Conservation (phyloP, 2,797 vertebrate species). For the Hypotaenidia philippensis region DNA sequence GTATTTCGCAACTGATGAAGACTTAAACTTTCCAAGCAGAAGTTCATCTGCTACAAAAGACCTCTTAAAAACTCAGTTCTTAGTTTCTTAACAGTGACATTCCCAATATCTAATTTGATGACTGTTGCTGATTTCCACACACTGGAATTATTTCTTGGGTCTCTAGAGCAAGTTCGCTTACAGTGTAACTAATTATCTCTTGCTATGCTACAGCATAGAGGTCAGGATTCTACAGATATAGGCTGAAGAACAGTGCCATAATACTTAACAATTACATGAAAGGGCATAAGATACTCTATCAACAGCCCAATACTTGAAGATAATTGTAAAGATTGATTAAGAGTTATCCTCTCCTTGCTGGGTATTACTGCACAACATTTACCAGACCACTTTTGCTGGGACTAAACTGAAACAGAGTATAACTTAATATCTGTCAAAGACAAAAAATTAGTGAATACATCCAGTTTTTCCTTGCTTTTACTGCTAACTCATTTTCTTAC, state of each 20-base stretch:
- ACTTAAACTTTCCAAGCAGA: neutral
- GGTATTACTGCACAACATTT: neutral
- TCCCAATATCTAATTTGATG: neutral
- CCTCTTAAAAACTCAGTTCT: neutral
- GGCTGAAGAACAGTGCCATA: accelerated
- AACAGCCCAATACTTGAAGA: neutral
- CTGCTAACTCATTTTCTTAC: neutral
- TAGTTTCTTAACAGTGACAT: neutral
- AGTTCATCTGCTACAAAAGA: neutral
- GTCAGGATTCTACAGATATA: neutral
- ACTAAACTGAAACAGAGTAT: neutral
- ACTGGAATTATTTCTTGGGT: neutral
- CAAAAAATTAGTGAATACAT: neutral
- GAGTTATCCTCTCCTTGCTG: neutral
- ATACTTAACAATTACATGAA: neutral
- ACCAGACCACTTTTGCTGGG: neutral
- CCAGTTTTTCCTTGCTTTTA: neutral
- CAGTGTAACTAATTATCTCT: neutral
- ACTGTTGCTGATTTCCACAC: neutral
- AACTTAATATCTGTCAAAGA: neutral
- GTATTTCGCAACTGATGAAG: neutral
- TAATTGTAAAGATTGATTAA: neutral
- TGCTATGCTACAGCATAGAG: neutral
- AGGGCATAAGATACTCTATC: neutral
- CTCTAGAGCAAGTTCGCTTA: neutral